Evolutionary conservation across 2,113 vertebrate species (phyloP).

Genomic region (Ptilorrhoa leucosticta): DNA sequence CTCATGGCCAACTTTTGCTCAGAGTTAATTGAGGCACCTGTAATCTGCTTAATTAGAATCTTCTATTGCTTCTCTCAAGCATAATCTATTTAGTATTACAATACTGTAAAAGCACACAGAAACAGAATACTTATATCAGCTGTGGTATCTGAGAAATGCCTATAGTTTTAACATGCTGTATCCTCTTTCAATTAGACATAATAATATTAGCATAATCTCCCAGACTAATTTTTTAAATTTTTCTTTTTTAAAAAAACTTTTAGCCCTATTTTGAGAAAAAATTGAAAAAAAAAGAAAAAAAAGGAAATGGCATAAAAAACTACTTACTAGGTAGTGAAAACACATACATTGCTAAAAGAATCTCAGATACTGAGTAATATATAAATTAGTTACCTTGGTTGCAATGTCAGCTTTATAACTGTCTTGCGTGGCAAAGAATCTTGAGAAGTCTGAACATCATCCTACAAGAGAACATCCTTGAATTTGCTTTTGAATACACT

Average conservation of each 20-base stretch:
- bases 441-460: conserved; percentile 81
- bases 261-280: neutral
- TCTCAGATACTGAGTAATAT: neutral
- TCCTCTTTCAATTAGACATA: neutral
- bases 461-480: conserved; percentile 70
- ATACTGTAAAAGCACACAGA: neutral
- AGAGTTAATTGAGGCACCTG: neutral
- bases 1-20: too few species aligned
- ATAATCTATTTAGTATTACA: neutral
- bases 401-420: conserved; percentile 67
- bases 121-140: neutral
- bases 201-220: neutral
- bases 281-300: neutral
- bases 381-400: conserved; percentile 78
- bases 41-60: neutral
- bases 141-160: neutral
- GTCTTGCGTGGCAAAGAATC: conserved; percentile 82
- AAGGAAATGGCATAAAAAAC: neutral
- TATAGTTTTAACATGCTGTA: neutral
- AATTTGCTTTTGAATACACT: conserved; percentile 1
- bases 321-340: neutral
- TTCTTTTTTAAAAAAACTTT: too few species aligned
- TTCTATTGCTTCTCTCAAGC: neutral
- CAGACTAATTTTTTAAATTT: neutral
- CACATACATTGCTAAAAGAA: neutral